Evolutionary conservation across 1,140 invertebrate species (phyloP).

Genomic region (Zophobas morio): DNA sequence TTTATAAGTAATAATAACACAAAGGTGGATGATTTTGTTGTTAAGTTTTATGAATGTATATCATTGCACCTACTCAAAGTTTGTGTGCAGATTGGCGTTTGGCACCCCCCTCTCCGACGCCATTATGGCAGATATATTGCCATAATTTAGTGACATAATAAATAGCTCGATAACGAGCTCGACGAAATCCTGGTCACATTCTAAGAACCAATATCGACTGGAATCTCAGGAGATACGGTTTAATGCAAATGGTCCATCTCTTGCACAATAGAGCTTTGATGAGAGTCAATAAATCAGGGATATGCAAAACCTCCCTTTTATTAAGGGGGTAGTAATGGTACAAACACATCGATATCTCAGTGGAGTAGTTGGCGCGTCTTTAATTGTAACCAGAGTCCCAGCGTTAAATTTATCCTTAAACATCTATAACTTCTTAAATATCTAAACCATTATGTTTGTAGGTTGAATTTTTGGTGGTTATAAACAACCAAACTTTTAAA

Average conservation of each 20-base stretch:
- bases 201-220: constrained; percentile 57
- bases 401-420: no score
- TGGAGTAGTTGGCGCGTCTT: constrained; percentile 28
- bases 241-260: constrained; percentile 63
- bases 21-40: no score
- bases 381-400: constrained; percentile 28
- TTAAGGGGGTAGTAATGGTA: constrained; percentile 59
- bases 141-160: constrained; percentile 53
- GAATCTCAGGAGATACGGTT: constrained; percentile 58
- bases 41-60: no score
- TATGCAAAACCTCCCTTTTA: constrained; percentile 61
- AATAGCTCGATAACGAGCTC: constrained; percentile 53
- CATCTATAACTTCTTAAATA: no score
- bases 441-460: no score
- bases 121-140: constrained; percentile 52
- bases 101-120: background rate
- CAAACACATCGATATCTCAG: constrained; percentile 54
- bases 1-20: no score
- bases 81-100: background rate
- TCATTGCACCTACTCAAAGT: no score
- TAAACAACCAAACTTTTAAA: no score
- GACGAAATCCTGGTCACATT: constrained; percentile 48
- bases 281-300: constrained; percentile 64
- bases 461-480: no score
- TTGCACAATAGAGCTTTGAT: constrained; percentile 63